Percentiles rank a stretch among this genome's conserved stretches.
phyloP scores from a whole-genome alignment of 2,113 vertebrate genomes.

The Numida meleagris region DNA sequence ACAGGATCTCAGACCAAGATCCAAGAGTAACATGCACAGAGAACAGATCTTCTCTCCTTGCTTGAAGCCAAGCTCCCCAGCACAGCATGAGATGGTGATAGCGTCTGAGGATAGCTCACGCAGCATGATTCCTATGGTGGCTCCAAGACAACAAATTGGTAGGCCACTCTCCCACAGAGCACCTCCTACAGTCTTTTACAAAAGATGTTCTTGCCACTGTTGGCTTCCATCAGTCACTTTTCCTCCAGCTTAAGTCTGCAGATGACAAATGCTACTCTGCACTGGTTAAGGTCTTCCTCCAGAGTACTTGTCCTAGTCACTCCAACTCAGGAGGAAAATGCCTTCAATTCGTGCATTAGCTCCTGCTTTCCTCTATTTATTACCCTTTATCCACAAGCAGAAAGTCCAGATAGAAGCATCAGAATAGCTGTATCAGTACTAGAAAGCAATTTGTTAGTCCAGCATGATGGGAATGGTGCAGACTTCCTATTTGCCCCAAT shows the following conservation, averaged over 20 bases:
- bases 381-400: not conserved
- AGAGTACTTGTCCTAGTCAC: not conserved
- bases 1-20: not conserved
- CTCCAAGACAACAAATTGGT: not conserved
- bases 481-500: not conserved
- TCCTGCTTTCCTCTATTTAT: not conserved
- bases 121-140: not conserved
- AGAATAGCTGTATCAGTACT: not conserved
- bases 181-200: not conserved
- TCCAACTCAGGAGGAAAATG: not conserved
- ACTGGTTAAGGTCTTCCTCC: not conserved
- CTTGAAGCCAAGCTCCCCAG: not conserved
- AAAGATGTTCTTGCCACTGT: fast-evolving
- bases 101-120: not conserved
- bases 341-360: not conserved
- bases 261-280: not conserved
- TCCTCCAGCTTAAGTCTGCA: not conserved
- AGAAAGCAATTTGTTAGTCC: not conserved
- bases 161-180: not conserved
- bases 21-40: not conserved
- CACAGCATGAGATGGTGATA: not conserved
- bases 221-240: not conserved
- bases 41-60: not conserved
- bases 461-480: not conserved
- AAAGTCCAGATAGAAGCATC: not conserved